These are phyloP conservation scores for Neodiprion fabricii DNA, from an alignment of 1,140 invertebrate species.

Conservation along the genomic window DNA sequence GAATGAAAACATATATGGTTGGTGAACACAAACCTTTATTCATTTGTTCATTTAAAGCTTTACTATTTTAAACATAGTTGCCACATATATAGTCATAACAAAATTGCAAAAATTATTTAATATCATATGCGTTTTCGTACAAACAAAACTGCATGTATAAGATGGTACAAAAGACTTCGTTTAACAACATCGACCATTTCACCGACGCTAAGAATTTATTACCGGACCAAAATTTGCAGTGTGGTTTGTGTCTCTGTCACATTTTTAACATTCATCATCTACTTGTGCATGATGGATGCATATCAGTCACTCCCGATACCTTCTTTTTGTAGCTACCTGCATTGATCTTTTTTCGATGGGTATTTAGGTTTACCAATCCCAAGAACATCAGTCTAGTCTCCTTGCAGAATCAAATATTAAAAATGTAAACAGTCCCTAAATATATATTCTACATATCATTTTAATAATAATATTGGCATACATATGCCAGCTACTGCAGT, in stretches of 20 bases:
- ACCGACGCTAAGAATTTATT: constrained; percentile 12
- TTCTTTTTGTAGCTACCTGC: background rate
- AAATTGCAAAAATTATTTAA: constrained; percentile 36
- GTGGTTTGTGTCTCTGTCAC: background rate
- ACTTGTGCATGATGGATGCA: constrained; percentile 14
- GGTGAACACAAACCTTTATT: constrained; percentile 42
- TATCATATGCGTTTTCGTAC: constrained; percentile 16
- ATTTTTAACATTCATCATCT: constrained; percentile 10
- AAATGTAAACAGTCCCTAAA: background rate
- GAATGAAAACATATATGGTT: constrained; percentile 11
- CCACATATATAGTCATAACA: constrained; percentile 35
- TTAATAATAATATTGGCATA: constrained; percentile 21
- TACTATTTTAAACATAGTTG: constrained; percentile 30
- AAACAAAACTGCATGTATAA: constrained; percentile 13
- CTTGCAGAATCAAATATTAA: background rate
- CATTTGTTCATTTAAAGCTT: constrained; percentile 36
- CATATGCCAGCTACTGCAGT: constrained; percentile 22
- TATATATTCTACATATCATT: background rate
- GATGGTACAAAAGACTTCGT: constrained; percentile 13
- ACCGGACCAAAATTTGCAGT: background rate
- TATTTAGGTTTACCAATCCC: constrained; percentile 2
- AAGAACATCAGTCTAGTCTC: background rate
- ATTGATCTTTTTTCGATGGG: background rate
- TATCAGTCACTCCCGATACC: constrained; percentile 7
- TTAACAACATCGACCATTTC: constrained; percentile 16